Base-by-base conservation (phyloP, 1,140 invertebrate species). In the Anastatus disparis region DNA sequence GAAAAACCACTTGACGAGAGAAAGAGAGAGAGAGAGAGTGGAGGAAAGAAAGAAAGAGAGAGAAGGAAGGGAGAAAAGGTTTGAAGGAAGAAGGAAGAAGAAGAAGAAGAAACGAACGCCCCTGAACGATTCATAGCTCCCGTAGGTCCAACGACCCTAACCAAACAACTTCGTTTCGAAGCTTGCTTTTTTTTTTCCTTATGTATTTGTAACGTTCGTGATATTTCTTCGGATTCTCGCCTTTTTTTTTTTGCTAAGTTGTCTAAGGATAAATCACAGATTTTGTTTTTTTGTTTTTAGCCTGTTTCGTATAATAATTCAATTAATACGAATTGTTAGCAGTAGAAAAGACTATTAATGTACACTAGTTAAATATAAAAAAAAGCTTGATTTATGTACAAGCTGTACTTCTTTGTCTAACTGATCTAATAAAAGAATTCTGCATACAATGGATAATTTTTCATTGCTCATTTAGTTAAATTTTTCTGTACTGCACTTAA, bases 101-200 rank as follows among this genome's bases (percentile, higher is more conserved):
- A 53, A 20, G 68, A 65, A 26, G 35, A 35, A 58, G 3, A n/a
- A 38, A 20, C 8, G n/a, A n/a, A 15, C 2, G 29, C 15, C 9
- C 17, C 64, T 22, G 42, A 68, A 70, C 67, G 56, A 70, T 70
- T 70, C 67, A 62, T 62, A 62, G 67, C 67, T 62, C 58, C 67
- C 58, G 29, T 42, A 38, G 35, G 66, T 59, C 66, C 66, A 42
- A 61, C 66, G 55, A 61, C 66, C 56, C 66, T 69, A 61, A 52
- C 44, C 53, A 69, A 61, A 69, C 66, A 69, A 69, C 66, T 69
- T 59, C 22, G 22, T n/a, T n/a, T 15, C 42, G 6, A 8, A 8
- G 4, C 24, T 52, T 20, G 8, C 46, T 38, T 58, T 58, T 44
- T 66, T 56, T 58, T 24, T 35, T 48, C 24, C 24, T 22, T 40